These are phyloP conservation scores for Xenopus petersii DNA, from an alignment of 2,797 vertebrate species.

Conservation along the genomic window DNA sequence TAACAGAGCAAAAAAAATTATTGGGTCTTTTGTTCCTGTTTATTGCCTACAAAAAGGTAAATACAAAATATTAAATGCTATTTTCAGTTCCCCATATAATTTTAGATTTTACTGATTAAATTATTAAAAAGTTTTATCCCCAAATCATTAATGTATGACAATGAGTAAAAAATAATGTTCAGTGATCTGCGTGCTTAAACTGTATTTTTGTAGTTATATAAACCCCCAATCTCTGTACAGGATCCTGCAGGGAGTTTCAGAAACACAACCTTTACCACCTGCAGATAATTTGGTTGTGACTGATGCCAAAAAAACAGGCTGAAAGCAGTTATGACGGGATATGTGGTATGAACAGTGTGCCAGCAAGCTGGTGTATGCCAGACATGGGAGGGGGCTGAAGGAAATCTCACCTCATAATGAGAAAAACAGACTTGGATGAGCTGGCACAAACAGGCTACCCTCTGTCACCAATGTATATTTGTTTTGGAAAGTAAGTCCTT, in stretches of 20 bases:
- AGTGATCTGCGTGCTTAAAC: too few species aligned
- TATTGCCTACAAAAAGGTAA: too few species aligned
- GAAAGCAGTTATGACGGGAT: slow-evolving; percentile 37
- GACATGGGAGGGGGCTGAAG: slow-evolving; percentile 34
- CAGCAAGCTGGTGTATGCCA: slow-evolving; percentile 36
- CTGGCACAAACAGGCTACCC: slow-evolving; percentile 38
- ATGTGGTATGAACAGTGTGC: slow-evolving; percentile 30
- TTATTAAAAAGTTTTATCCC: too few species aligned
- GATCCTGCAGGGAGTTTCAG: slow-evolving; percentile 39
- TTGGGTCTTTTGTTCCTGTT: too few species aligned
- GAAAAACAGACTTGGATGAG: slow-evolving; percentile 40
- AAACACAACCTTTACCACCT: slow-evolving; percentile 38
- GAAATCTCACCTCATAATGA: slow-evolving; percentile 47
- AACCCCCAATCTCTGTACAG: neutral
- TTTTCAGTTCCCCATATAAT: too few species aligned
- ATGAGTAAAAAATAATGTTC: too few species aligned
- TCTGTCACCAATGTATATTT: slow-evolving; percentile 40
- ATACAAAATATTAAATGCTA: too few species aligned
- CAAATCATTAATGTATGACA: too few species aligned
- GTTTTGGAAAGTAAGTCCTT: slow-evolving; percentile 36
- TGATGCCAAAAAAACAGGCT: slow-evolving; percentile 34
- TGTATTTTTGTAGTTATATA: too few species aligned
- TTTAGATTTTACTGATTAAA: too few species aligned
- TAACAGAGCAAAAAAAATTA: too few species aligned
- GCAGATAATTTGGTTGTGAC: slow-evolving; percentile 41